Conservation (phyloP, 2,113 vertebrate species). For the Callionymus lyra region DNA sequence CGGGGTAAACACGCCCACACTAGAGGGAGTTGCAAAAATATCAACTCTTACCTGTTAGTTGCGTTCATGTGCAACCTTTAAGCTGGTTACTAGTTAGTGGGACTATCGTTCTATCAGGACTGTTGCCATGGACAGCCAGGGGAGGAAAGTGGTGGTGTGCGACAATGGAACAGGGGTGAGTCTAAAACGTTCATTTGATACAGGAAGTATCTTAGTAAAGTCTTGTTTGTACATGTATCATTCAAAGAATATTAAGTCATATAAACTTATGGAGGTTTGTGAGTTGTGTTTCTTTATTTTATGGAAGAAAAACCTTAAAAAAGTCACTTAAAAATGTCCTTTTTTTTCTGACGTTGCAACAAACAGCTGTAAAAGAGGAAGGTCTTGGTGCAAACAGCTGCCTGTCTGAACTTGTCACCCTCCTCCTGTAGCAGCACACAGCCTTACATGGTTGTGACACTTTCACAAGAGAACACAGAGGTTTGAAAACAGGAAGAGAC, state of each 20-base stretch:
- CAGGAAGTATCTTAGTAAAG: too few species aligned
- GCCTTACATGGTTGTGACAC: conserved; percentile 60
- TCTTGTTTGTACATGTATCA: too few species aligned
- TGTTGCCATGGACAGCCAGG: conserved; percentile 77
- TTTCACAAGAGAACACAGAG: conserved; percentile 38
- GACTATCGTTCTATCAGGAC: background rate
- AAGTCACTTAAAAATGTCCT: too few species aligned
- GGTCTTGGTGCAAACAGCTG: conserved; percentile 4
- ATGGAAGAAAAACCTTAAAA: too few species aligned
- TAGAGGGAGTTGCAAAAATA: conserved; percentile 4
- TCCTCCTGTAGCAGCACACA: conserved; percentile 20
- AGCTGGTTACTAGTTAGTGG: background rate
- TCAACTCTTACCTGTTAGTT: conserved; percentile 27
- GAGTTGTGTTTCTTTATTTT: too few species aligned
- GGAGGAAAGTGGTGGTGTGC: conserved; percentile 90
- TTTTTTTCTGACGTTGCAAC: background rate
- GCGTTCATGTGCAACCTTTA: conserved; percentile 8
- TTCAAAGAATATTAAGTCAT: too few species aligned
- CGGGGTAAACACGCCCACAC: conserved; percentile 14
- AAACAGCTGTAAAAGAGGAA: background rate
- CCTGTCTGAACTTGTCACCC: conserved; percentile 57
- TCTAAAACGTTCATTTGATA: background rate
- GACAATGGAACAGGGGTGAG: conserved; percentile 95
- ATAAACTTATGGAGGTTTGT: too few species aligned
- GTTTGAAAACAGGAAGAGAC: conserved; percentile 40